Evolutionary conservation across 2,113 vertebrate species (phyloP), one percentile per base, ranked within the genome.

Genomic region (Erpornis zantholeuca): DNA sequence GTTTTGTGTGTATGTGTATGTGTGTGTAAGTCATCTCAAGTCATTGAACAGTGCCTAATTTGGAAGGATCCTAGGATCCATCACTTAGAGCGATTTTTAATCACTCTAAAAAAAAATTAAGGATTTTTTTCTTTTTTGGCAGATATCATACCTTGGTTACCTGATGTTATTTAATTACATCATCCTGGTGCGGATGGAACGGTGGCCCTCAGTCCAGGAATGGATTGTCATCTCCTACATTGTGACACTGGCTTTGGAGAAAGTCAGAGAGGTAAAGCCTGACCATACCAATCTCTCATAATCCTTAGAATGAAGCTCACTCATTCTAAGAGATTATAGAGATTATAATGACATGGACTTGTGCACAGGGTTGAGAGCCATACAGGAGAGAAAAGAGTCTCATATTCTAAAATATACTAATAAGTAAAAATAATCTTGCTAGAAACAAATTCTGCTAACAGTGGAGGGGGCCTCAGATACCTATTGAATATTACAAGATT

Each of bases 171-270:
- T 99, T 97, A 99, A 99, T 94, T 99, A 99, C 24, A 98, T 99
- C 38, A 99, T 99, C 91, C 96, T 99, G 97, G 99, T 99, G 88
- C 98, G 99, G 94, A 99, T 99, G 99, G 99, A 99, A 14, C 98
- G 98, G 53, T 99, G 98, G 99, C 99, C 99, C 5, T 99, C 98
- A 7, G 3, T 99, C 18, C 99, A 99, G 94, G 99, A 99, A 77
- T 99, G 99, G 99, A 97, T 97, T 5, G 99, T 99, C 94, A 99
- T 99, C 90, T 98, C 99, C 40, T 99, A 99, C 96, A 99, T 99
- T 78, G 95, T 99, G 87, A 99, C 99, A 1, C 89, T 99, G 82
- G 99, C 98, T 28, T 86, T 99, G 47, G 99, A 99, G 98, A 99
- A 99, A 98, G 97, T 99, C 64, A 96, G 99, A 97, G 99, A 99